Evolutionary conservation across 2,888 invertebrate genomes (phyloP).

Genomic region (Cristatella mucedo): DNA sequence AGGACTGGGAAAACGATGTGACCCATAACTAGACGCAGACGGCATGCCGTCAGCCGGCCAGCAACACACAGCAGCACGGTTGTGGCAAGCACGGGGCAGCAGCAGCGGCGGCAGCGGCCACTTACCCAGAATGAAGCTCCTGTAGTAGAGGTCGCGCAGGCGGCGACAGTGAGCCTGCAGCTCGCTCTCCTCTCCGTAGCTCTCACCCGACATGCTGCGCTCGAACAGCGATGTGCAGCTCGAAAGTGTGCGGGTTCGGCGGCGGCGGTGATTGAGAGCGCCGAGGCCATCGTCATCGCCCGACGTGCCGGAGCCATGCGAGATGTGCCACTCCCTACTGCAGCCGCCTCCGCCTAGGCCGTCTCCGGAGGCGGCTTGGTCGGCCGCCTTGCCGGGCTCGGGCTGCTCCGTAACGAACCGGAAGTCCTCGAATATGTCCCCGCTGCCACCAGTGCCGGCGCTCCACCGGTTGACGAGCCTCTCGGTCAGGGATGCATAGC

Average conservation of each 20-base stretch:
- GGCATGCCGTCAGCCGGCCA: too few species aligned
- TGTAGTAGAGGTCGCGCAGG: too few species aligned
- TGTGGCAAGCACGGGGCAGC: not conserved
- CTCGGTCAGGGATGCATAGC: constrained; percentile 44
- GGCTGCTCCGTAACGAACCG: constrained; percentile 17
- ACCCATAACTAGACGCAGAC: too few species aligned
- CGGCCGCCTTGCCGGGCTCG: constrained; percentile 12
- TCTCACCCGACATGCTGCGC: too few species aligned
- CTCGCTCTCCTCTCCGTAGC: too few species aligned
- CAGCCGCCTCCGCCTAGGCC: constrained; percentile 12
- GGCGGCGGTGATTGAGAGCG: too few species aligned
- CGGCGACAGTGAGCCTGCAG: too few species aligned
- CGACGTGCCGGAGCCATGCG: not conserved
- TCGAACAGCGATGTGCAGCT: too few species aligned
- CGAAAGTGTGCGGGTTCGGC: too few species aligned
- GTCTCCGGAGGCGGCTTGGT: constrained; percentile 14
- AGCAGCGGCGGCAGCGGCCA: not conserved
- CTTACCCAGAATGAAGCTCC: constrained; percentile 4
- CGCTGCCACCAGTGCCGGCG: too few species aligned
- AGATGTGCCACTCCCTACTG: not conserved
- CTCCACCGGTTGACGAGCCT: constrained; percentile 28
- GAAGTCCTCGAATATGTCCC: constrained; percentile 30
- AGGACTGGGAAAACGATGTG: too few species aligned
- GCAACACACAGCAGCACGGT: too few species aligned
- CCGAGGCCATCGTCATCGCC: not conserved